Evolutionary conservation across 2,888 invertebrate genomes (phyloP), one percentile per base, ranked within the genome.

Genomic region (Megamerina dolium): DNA sequence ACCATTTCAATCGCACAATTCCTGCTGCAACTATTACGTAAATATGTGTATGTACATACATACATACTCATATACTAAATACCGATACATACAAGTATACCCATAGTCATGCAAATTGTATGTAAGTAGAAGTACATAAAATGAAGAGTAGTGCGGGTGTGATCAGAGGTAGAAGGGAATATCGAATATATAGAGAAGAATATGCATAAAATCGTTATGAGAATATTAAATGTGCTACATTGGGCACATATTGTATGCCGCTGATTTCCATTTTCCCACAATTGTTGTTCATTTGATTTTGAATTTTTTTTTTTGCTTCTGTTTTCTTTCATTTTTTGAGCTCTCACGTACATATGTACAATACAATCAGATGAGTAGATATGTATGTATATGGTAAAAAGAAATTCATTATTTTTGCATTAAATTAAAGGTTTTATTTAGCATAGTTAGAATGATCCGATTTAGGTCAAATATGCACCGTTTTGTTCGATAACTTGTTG

Each of bases 51-150:
- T n/a, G n/a, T n/a, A n/a, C n/a, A n/a, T n/a, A n/a, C n/a, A n/a
- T n/a, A n/a, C n/a, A n/a, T n/a, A n/a, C n/a, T n/a, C n/a, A n/a
- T n/a, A n/a, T n/a, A n/a, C n/a, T n/a, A n/a, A n/a, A n/a, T n/a
- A n/a, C n/a, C n/a, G n/a, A n/a, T n/a, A n/a, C n/a, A n/a, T n/a
- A n/a, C n/a, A n/a, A n/a, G n/a, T n/a, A n/a, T n/a, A n/a, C n/a
- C n/a, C n/a, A n/a, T n/a, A n/a, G n/a, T n/a, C 34, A 45, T 41
- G 45, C 37, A 45, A 40, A 45, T 41, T 45, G 40, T 31, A 37
- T 37, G 40, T 29, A 26, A 31, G 44, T 39, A 40, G 36, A 29
- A 37, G 21, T 2, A 23, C 31, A 27, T n/a, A 20, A 9, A n/a
- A 26, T 12, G 17, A 13, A 17, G 10, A 26, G 12, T 14, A 26